A percentile compares a stretch with the other conserved stretches of the same genome.
These are phyloP conservation scores for Patella caerulea DNA, from an alignment of 2,888 invertebrate species.

Conservation along the genomic window DNA sequence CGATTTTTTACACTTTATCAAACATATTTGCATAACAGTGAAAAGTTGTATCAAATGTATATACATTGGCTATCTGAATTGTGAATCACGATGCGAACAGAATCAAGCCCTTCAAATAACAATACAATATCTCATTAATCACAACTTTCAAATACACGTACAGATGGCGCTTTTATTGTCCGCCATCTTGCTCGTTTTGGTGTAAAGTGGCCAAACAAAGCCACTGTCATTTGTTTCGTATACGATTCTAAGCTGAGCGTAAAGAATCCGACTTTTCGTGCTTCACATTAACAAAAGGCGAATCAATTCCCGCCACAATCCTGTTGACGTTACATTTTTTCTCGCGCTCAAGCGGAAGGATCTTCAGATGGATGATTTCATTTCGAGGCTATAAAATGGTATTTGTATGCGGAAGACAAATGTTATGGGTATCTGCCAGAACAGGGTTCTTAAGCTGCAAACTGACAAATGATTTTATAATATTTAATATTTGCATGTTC, in stretches of 20 bases:
- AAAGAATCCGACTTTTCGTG: conserved; percentile 2
- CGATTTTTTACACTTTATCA: too few relatives aligned
- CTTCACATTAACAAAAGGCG: not conserved
- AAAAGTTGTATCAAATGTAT: too few relatives aligned
- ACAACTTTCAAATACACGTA: not conserved
- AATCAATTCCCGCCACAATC: conserved; percentile 3
- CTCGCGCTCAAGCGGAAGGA: not conserved
- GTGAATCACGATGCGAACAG: too few relatives aligned
- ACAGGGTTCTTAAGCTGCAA: too few relatives aligned
- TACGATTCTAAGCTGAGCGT: not conserved
- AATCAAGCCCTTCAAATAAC: too few relatives aligned
- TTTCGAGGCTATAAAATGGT: not conserved
- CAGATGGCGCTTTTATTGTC: not conserved
- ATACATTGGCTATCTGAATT: too few relatives aligned
- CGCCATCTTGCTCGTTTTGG: not conserved
- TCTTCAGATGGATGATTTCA: not conserved
- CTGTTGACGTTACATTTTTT: not conserved
- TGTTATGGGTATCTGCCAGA: too few relatives aligned
- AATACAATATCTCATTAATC: too few relatives aligned
- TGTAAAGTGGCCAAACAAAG: conserved; percentile 5
- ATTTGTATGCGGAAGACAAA: not conserved
- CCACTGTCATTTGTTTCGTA: not conserved
- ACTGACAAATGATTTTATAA: too few relatives aligned
- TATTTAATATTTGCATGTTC: too few relatives aligned
- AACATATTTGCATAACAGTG: too few relatives aligned